Evolutionary conservation across 2,113 vertebrate species (phyloP), one percentile per base, ranked within the genome.

Genomic region (Scartelaos histophorus): DNA sequence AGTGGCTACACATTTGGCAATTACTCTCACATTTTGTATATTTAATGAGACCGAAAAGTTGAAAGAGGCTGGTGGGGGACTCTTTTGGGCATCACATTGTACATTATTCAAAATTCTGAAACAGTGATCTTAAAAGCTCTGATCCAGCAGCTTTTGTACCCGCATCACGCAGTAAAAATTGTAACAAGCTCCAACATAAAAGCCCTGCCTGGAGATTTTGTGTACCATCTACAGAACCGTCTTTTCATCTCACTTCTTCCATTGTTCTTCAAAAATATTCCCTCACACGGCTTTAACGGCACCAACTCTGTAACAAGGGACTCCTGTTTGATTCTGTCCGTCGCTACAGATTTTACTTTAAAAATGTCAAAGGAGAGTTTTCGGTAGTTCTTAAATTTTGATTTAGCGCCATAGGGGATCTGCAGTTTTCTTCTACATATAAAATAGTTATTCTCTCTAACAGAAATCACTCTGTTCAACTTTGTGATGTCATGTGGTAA

Each of bases 241-340:
- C 38, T 66, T 66, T 45, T 66, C 64, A 46, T 66, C 64, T 46
- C 19, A 43, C 12, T 7, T 45, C 22, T 1, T 29, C 25, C 29
- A 35, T 34, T 62, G 29, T 62, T 66, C 35, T 22, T 45, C 35
- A 66, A n/a, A 66, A 66, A 5, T 46, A 66, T 46, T 66, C 64
- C 64, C 61, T 64, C 25, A 38, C 29, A 16, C 17, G 17, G 29
- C 16, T 13, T 35, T 38, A 64, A 38, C 61, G 19, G 45, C 64
- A 22, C n/a, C 38, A 22, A 10, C 64, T 21, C 38, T 13, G 64
- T 66, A 22, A 38, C 64, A 13, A 13, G 64, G 64, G 38, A 66
- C 19, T 66, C 19, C 35, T 64, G 25, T 64, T 58, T 64, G 60
- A 64, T 43, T 64, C 38, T 17, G 16, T 17, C 10, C 16, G 60